Conservation (phyloP, 2,797 vertebrate species). For the Oreortyx pictus region DNA sequence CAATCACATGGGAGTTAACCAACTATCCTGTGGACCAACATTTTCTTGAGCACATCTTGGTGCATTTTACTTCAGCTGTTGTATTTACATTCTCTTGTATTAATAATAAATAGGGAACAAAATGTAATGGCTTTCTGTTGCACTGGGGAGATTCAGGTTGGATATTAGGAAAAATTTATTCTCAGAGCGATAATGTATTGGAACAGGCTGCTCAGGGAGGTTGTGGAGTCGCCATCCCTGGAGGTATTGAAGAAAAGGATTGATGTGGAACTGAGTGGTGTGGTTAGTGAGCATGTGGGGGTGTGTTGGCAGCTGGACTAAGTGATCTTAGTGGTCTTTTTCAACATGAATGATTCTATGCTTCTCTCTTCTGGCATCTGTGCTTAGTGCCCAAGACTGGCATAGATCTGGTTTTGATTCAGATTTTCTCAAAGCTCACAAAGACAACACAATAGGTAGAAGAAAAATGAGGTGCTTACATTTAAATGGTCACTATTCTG, state of each 20-base stretch:
- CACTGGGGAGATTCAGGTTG: too few species aligned
- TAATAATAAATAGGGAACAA: background rate
- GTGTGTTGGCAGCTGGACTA: too few species aligned
- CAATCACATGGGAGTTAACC: accelerated
- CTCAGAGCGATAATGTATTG: too few species aligned
- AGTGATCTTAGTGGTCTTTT: too few species aligned
- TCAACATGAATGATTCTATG: too few species aligned
- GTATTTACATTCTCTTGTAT: background rate
- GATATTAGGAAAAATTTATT: too few species aligned
- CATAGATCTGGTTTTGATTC: background rate
- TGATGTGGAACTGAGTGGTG: too few species aligned
- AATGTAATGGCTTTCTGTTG: background rate
- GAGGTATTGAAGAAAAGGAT: too few species aligned
- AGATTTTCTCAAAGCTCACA: background rate
- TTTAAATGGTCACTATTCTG: background rate
- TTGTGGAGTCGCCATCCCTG: too few species aligned
- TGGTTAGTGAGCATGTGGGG: too few species aligned
- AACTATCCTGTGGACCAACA: background rate
- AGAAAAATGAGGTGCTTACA: background rate
- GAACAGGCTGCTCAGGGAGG: too few species aligned
- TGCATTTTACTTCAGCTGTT: background rate
- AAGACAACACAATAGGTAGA: background rate
- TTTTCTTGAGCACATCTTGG: background rate
- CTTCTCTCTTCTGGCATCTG: background rate
- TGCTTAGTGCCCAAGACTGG: background rate